Percentiles rank a stretch among this genome's conserved stretches.
Conservation (phyloP, 2,113 vertebrate genomes). For the Phrynosoma platyrhinos region DNA sequence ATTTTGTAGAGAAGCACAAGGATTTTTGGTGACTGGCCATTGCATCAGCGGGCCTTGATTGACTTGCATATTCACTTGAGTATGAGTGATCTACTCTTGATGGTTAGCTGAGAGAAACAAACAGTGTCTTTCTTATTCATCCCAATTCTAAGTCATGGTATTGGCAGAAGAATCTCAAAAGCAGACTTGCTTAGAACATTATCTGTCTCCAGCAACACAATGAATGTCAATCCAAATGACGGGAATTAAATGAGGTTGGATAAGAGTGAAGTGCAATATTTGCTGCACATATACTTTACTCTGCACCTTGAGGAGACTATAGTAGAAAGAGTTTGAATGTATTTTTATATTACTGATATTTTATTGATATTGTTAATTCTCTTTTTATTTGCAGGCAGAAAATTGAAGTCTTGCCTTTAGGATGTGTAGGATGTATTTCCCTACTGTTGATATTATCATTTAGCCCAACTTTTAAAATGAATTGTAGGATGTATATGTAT, state of each 20-base stretch:
- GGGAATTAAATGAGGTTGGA: slow-evolving; percentile 67
- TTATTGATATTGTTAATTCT: slow-evolving; percentile 39
- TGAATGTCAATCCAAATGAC: slow-evolving; percentile 60
- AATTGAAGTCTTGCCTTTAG: slow-evolving; percentile 49
- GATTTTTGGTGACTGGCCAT: slow-evolving; percentile 53
- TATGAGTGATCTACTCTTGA: slow-evolving; percentile 54
- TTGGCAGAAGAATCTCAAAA: slow-evolving; percentile 48
- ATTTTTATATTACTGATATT: neutral
- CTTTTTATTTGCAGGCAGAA: slow-evolving; percentile 39
- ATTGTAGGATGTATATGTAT: too few relatives aligned
- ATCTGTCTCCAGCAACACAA: slow-evolving; percentile 59
- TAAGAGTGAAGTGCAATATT: slow-evolving; percentile 41
- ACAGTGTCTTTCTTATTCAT: slow-evolving; percentile 57
- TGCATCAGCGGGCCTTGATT: slow-evolving; percentile 48
- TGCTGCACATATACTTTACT: slow-evolving; percentile 36
- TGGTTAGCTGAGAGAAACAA: slow-evolving; percentile 50
- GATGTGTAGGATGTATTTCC: slow-evolving; percentile 29
- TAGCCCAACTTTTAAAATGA: too few relatives aligned
- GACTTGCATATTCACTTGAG: slow-evolving; percentile 46
- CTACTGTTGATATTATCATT: too few relatives aligned
- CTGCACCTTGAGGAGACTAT: slow-evolving; percentile 21
- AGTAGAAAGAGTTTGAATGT: neutral
- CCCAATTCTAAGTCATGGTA: slow-evolving; percentile 45
- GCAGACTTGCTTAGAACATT: slow-evolving; percentile 63
- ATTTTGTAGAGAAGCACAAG: slow-evolving; percentile 44